Evolutionary conservation across 2,113 vertebrate genomes (phyloP).

Genomic region (Conger conger): DNA sequence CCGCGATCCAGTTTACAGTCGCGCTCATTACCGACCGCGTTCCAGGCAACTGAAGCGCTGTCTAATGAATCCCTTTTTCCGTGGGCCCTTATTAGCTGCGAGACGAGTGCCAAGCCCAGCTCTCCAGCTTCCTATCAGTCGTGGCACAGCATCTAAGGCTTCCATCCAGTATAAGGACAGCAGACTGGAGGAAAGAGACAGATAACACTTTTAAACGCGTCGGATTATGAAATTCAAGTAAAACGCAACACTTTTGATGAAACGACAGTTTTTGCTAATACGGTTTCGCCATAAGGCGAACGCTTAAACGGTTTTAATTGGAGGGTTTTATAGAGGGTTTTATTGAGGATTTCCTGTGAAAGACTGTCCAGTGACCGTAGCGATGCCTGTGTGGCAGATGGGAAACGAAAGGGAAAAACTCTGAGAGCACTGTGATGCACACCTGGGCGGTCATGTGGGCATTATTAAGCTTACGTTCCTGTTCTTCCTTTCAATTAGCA

Average conservation of each 20-base stretch:
- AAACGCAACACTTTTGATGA: background rate
- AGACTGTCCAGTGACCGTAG: background rate
- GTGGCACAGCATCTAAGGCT: background rate
- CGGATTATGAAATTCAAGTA: background rate
- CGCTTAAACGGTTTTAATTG: background rate
- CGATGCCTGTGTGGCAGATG: conserved; percentile 15
- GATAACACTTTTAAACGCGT: background rate
- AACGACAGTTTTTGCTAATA: background rate
- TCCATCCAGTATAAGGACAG: background rate
- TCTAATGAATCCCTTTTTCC: conserved; percentile 8
- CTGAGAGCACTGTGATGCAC: background rate
- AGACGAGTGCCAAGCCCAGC: background rate
- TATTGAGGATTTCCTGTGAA: background rate
- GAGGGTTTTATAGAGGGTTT: background rate
- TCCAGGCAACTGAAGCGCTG: background rate
- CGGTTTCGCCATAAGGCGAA: background rate
- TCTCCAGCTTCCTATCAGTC: background rate
- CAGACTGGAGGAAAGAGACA: background rate
- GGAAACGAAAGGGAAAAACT: background rate
- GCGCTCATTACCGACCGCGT: background rate
- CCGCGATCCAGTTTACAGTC: background rate
- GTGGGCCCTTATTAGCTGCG: background rate
- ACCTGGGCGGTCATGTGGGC: background rate
- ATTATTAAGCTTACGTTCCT: background rate
- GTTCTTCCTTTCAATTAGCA: background rate